Evolutionary conservation across 2,797 vertebrate species (phyloP), one percentile per base, ranked within the genome.

Genomic region (Taeniopygia guttata): DNA sequence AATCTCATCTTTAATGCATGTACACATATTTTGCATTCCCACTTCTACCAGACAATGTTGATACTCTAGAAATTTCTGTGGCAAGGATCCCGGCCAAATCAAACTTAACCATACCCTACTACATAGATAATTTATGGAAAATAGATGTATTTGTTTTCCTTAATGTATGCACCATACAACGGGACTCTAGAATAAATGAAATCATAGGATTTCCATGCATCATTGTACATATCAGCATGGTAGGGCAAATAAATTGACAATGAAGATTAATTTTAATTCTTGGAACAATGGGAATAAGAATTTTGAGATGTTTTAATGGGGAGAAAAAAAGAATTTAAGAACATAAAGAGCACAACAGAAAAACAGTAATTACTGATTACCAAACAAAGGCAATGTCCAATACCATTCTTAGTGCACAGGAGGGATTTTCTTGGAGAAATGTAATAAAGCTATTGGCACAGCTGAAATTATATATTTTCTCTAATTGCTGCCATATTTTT

Each of bases 361-460:
- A 73, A 91, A 30, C 18, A 90, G 16, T 34, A 49, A 14, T 54
- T 15, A 29, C 1, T 58, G 62, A 46, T 48, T 69, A 38, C 30
- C 36, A 83, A 59, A 62, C 40, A 62, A 73, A 79, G 34, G 13
- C 30, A 82, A 52, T 10, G 34, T 72, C 54, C 54, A 62, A 23
- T 46, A 40, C 4, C 0, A 0, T 40, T 63, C 60, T 64, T 80
- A 67, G 46, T 45, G 52, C 30, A 66, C 16, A 80, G 30, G 36
- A 84, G n/a, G 25, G n/a, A 62, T 93, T 89, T 92, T 93, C 52
- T 62, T 75, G 81, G 32, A n/a, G 43, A 89, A 83, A 79, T 48
- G 2, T 87, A 40, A 87, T 48, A 83, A 89, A 87, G 34, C 20
- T 64, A 42, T 72, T 0, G 7, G 14, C 55, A 82, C 48, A 89